Conservation (phyloP, 1,140 invertebrate species). For the Gryon sp. region DNA sequence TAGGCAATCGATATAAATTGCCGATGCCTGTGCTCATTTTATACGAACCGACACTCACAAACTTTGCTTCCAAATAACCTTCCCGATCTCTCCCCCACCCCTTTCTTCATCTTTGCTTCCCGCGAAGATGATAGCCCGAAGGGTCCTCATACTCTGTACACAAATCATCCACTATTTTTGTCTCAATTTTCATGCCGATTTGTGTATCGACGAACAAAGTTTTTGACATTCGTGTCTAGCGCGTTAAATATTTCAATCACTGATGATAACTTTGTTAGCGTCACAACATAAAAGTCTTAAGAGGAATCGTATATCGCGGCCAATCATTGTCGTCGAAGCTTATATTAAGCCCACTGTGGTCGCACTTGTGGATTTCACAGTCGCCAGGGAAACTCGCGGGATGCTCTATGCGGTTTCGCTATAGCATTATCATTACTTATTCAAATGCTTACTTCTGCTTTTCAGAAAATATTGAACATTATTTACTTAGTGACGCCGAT, state of each 20-base stretch:
- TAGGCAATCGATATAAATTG: conserved; percentile 66
- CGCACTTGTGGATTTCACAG: conserved; percentile 11
- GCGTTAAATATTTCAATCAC: conserved; percentile 23
- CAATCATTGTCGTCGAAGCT: conserved; percentile 32
- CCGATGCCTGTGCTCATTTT: conserved; percentile 48
- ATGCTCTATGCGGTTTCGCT: conserved; percentile 47
- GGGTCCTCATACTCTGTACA: conserved; percentile 21
- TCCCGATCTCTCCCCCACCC: too few species aligned
- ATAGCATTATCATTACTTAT: conserved; percentile 54
- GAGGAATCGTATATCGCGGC: too few species aligned
- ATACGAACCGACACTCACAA: conserved; percentile 56
- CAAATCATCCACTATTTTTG: conserved; percentile 18
- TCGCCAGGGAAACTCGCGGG: conserved; percentile 16
- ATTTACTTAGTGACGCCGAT: conserved; percentile 33
- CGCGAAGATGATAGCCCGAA: conserved; percentile 46
- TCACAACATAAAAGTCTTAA: conserved; percentile 23
- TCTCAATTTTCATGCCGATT: conserved; percentile 11
- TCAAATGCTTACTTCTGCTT: conserved; percentile 52
- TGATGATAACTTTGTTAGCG: conserved; percentile 34
- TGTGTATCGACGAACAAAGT: conserved; percentile 14
- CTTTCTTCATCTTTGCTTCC: too few species aligned
- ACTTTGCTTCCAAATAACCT: conserved; percentile 58
- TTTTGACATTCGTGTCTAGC: background rate
- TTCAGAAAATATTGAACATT: conserved; percentile 60
- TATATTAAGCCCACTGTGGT: conserved; percentile 35